These are phyloP conservation scores for Lycaena phlaeas DNA, from an alignment of 2,888 invertebrate genomes.

Conservation along the genomic window DNA sequence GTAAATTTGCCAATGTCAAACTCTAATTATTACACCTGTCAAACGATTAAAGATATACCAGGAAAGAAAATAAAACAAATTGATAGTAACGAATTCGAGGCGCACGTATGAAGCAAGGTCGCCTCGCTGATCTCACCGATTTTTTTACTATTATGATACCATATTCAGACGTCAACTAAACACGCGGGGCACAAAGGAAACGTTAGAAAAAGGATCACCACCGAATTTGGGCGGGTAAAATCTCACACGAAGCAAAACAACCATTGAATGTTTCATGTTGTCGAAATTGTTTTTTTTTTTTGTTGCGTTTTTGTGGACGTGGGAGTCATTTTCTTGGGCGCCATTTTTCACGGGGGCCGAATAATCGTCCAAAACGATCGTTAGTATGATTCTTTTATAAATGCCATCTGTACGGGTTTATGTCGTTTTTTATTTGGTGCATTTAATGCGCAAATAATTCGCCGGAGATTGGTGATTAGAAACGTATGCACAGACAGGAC, in stretches of 20 bases:
- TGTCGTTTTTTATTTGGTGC: constrained; percentile 6
- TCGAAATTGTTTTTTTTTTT: constrained; percentile 37
- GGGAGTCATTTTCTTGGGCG: constrained; percentile 42
- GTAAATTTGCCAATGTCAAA: too few relatives aligned
- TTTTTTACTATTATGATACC: constrained; percentile 47
- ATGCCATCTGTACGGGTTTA: constrained; percentile 7
- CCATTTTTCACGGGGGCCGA: constrained; percentile 40
- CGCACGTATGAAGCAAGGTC: constrained; percentile 46
- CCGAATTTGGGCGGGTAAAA: constrained; percentile 27
- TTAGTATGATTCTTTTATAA: constrained; percentile 8
- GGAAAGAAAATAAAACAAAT: constrained; percentile 33
- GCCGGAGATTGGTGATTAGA: too few relatives aligned
- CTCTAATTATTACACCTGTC: constrained; percentile 9
- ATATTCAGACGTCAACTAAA: constrained; percentile 29
- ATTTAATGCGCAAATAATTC: constrained; percentile 9
- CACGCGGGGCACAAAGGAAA: constrained; percentile 23
- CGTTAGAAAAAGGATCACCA: constrained; percentile 21
- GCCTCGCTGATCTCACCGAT: constrained; percentile 57
- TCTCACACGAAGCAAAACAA: constrained; percentile 35
- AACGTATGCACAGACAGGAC: too few relatives aligned
- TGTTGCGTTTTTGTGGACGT: constrained; percentile 26
- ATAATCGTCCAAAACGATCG: not conserved
- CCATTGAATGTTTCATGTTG: constrained; percentile 47
- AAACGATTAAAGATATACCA: constrained; percentile 15
- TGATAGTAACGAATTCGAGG: constrained; percentile 43